These are phyloP conservation scores for Lasioglossum morio DNA, from an alignment of 2,888 invertebrate species.

Conservation along the genomic window DNA sequence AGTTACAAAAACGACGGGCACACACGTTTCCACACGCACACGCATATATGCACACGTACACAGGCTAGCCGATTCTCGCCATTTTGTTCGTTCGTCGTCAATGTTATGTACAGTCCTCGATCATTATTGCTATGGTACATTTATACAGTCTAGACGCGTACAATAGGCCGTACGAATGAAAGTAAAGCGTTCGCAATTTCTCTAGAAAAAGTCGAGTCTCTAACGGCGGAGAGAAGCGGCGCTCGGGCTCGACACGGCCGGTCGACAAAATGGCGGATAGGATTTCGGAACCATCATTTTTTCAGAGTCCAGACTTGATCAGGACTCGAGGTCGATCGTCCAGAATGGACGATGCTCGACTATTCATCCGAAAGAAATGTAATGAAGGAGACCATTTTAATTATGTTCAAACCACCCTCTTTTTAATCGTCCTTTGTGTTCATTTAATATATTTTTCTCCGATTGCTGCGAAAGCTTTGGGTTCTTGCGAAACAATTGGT, in stretches of 20 bases:
- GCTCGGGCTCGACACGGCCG: neutral
- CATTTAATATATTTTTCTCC: no score
- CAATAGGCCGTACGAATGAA: constrained; percentile 62
- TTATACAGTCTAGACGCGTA: constrained; percentile 70
- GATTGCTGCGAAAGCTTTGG: neutral
- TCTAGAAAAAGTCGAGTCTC: constrained; percentile 32
- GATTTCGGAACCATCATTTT: neutral
- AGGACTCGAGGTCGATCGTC: no score
- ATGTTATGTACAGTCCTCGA: constrained; percentile 73
- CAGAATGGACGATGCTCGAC: neutral
- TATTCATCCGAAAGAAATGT: neutral
- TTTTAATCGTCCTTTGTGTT: no score
- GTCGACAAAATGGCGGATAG: neutral
- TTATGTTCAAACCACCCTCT: neutral
- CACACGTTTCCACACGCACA: neutral
- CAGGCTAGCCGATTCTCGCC: neutral
- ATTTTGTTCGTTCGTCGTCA: constrained; percentile 25
- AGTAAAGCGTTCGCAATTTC: constrained; percentile 46
- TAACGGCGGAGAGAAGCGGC: constrained; percentile 12
- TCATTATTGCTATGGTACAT: constrained; percentile 79
- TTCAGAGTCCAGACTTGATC: neutral
- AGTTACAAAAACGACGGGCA: constrained; percentile 68
- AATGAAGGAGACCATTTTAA: neutral
- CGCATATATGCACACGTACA: neutral
- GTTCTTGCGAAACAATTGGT: no score